phyloP scores from a whole-genome alignment of 2,113 vertebrate species.

The Strix uralensis region DNA sequence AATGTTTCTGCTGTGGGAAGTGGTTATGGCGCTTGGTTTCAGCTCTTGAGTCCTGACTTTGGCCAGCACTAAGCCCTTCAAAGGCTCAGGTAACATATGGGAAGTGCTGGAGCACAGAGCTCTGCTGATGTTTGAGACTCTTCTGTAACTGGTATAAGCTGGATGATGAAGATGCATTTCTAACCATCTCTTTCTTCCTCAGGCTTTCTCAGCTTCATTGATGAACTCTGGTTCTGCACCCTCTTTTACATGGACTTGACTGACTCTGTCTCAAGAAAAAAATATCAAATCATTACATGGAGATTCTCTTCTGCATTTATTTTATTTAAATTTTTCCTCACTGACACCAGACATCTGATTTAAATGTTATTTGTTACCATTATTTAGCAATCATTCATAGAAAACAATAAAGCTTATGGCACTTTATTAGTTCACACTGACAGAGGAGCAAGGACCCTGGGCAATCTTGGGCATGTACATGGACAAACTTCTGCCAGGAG shows the following conservation, averaged over 20 bases:
- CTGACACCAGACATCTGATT: background rate
- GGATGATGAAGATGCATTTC: background rate
- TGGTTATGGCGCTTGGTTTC: background rate
- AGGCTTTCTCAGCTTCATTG: background rate
- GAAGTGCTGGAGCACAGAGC: background rate
- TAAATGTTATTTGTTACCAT: background rate
- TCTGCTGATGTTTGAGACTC: background rate
- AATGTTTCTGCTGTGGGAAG: background rate
- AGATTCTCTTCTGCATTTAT: background rate
- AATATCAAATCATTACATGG: background rate
- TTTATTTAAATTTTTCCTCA: background rate
- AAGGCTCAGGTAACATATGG: background rate
- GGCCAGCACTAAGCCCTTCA: background rate
- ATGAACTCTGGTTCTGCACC: background rate
- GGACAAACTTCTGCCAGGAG: accelerated
- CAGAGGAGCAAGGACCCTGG: background rate
- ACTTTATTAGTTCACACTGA: background rate
- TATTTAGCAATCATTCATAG: background rate
- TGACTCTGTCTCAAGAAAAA: background rate
- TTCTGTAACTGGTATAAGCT: background rate
- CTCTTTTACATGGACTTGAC: background rate
- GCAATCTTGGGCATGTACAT: background rate
- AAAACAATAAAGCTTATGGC: accelerated
- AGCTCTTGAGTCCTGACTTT: background rate
- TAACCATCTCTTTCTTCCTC: background rate